Base-by-base conservation (phyloP, 2,797 vertebrate genomes). In the Acrossocheilus wenchowensis region DNA sequence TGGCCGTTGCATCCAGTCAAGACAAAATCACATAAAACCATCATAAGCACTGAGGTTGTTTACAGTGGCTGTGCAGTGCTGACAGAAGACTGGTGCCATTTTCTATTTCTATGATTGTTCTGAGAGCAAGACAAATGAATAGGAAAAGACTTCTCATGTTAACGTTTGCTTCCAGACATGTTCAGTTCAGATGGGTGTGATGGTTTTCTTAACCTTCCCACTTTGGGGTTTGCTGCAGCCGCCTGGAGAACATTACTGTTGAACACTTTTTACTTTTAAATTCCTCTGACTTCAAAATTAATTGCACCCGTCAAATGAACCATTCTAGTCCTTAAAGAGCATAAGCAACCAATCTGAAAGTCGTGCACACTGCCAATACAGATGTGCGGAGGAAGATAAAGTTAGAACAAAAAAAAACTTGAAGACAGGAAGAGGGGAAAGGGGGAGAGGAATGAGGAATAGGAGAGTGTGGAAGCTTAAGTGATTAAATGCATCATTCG, bases 361-460 rank as follows among this genome's bases (percentile, higher is more conserved):
- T 78, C 82, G 34, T 74, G 82, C 69, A 82, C 26, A 4, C 88
- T 93, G 92, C 92, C 93, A 94, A 88, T 60, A 87, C 94, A 95
- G 94, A 96, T 95, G 94, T 95, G 94, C 91, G 93, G 93, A 92
- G 94, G 94, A 90, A 91, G 91, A 93, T 43, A 43, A 86, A 88
- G 45, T 73, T 52, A 72, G 62, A 43, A 68, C n/a, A 4, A 82
- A 57, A 85, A 66, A 57, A 19, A 9, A 57, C 64, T 66, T 17
- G 30, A 86, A 73, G 48, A 43, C 81, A 88, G 87, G 81, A 87
- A 86, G 48, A 62, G 78, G 74, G 64, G 50, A 84, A 3, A 75
- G 43, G 72, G 41, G 78, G 68, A 48, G 72, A 11, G 72, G 57
- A 48, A 41, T 77, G 43, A 62, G 57, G 80, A 43, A 50, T 34